These are phyloP conservation scores for Ophioninae sp. DNA, from an alignment of 2,888 invertebrate genomes.

Conservation along the genomic window DNA sequence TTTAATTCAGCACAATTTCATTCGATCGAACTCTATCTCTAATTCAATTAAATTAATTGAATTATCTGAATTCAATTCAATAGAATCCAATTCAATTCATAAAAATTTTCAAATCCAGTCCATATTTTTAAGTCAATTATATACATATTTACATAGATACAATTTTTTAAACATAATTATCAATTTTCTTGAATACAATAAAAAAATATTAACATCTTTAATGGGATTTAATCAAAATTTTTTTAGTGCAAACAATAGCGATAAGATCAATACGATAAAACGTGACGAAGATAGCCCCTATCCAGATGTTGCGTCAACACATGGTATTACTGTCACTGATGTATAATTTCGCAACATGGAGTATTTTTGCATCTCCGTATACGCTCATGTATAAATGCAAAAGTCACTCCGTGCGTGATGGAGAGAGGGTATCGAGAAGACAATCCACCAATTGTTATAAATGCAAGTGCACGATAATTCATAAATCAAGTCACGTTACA, in stretches of 20 bases:
- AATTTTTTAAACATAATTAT: too few species aligned
- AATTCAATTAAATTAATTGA: too few species aligned
- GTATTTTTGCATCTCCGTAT: not conserved
- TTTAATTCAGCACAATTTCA: too few species aligned
- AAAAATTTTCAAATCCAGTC: too few species aligned
- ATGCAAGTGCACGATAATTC: not conserved
- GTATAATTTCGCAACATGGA: not conserved
- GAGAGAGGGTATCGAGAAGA: not conserved
- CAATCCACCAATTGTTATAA: constrained; percentile 25
- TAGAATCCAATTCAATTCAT: too few species aligned
- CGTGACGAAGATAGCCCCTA: not conserved
- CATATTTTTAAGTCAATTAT: too few species aligned
- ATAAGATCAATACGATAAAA: not conserved
- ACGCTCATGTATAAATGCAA: not conserved
- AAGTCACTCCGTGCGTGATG: not conserved
- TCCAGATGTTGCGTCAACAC: not conserved
- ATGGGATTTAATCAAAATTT: too few species aligned
- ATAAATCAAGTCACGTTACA: not conserved
- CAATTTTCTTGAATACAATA: too few species aligned
- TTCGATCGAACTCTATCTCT: too few species aligned
- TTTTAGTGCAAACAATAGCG: not conserved
- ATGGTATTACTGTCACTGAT: not conserved
- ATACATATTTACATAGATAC: too few species aligned
- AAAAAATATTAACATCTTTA: too few species aligned
- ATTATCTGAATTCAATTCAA: too few species aligned